Evolutionary conservation across 2,888 invertebrate genomes (phyloP), one percentile per base, ranked within the genome.

Genomic region (Flexamia atlantica): DNA sequence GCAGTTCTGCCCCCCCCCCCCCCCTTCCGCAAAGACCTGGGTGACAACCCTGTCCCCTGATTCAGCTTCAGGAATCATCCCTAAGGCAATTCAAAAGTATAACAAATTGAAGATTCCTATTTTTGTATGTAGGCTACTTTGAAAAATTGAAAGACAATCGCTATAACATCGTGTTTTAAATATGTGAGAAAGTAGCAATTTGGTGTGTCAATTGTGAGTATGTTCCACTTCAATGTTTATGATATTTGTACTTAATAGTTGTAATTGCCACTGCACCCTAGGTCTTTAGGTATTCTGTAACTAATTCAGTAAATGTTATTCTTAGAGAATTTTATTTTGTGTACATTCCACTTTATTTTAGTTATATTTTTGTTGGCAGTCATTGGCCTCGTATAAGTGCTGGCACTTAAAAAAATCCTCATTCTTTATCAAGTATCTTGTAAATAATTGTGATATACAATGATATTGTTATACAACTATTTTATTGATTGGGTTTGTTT

Each of bases 211-310:
- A 53, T 23, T 53, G 20, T 53, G 53, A 53, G 20, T 53, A 23
- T 53, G 20, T 3, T 20, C 20, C 53, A 53, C 20, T 23, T 23
- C 2, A 53, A 23, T 7, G 23, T 28, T 64, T 9, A 14, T 64
- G 9, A 25, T 28, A 64, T 1, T 28, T 64, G 14, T 64, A 64
- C 64, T 64, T 14, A 28, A 64, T 64, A 64, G 64, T 7, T 30
- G 30, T 64, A 64, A 25, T 30, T 14, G 64, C 64, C 64, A 64
- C 64, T 64, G 64, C 64, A 64, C 64, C 64, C 64, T 64, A 64
- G 28, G 14, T 64, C 14, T 28, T 64, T 28, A 30, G 12, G 64
- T 64, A 64, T 30, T 20, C 30, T 28, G 14, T 28, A 64, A 23
- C 23, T 57, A 64, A 23, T 57, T 57, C 57, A 20, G 20, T 64